Base-by-base conservation (phyloP, 2,797 vertebrate genomes). In the Poeciliopsis presidionis region DNA sequence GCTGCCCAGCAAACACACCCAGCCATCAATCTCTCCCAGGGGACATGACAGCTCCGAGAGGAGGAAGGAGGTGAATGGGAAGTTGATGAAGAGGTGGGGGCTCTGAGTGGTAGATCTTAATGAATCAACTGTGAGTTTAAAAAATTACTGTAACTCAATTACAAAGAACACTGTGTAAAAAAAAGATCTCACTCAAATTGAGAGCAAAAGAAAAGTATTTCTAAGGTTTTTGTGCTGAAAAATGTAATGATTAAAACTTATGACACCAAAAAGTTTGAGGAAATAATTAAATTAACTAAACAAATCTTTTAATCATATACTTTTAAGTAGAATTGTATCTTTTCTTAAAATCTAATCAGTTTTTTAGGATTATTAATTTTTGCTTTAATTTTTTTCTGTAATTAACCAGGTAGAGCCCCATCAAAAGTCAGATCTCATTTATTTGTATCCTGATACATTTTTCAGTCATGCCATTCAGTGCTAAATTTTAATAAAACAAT, bases 1-100 rank as follows among this genome's bases (percentile, higher is more conserved):
- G 39, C 83, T 86, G 87, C 87, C 83, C 51, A 55, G 77, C 84
- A 81, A 86, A 91, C 87, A 86, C 81, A 81, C 81, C 84, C 83
- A 72, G 84, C 84, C 82, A 87, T 92, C 86, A 86, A 80, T 91
- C 86, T 89, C 83, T 85, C 88, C 80, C 70, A 74, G 70, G 86
- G 79, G 84, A 84, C 12, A 78, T 33, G 63, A 39, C 70, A 83
- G 80, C 83, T 74, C 81, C 61, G 80, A 82, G 65, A 81, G 53
- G 76, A 76, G 78, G 74, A 72, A 81, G 79, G 73, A 80, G 85
- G 55, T 63, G 73, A 74, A 33, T 43, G 41, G 45, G 41, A 45
- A 18, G 43, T 45, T 61, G 86, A 75, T 8, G 41, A 45, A 82
- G 25, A 46, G 33, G 51, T 22, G 39, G 67, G 18, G 61, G 70